Base-by-base conservation (phyloP, 2,113 vertebrate species). In the Ciconia boyciana region DNA sequence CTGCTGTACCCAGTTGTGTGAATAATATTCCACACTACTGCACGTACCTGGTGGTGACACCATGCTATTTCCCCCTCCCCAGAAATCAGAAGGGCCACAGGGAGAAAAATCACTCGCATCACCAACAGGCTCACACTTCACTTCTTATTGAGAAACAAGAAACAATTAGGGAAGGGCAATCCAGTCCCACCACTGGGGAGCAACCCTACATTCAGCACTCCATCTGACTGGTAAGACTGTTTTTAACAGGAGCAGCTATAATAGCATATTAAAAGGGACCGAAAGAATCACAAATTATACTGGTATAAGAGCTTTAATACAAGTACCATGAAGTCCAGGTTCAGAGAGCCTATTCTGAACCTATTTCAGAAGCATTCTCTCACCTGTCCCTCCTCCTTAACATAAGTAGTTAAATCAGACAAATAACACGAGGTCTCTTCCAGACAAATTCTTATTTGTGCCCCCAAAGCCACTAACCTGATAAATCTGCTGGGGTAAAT, bases 301-400 rank as follows among this genome's bases (percentile, higher is more conserved):
- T 17, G 57, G 9, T 31, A 5, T 31, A 61, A 18, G 12, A 32
- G 41, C 36, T 28, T 64, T 39, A 14, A 83, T 15, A 46, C 16
- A 65, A 17, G 22, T 48, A 54, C 24, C 25, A 55, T 0, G 7
- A 58, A 84, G n/a, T 11, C 15, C 39, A 36, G 0, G 0, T 16
- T 69, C 11, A 72, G 34, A 31, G 19, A 75, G 9, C 19, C 31
- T 34, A 11, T 43, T 78, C n/a, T 55, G 39, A 94, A 29, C 7
- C 41, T 34, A 8, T 36, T 83, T 76, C 68, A 74, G 64, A 83
- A 62, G 41, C 7, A 11, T 75, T 65, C 29, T 48, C 48, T 48
- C 19, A 66, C 36, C 36, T 39, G 41, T 32, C 68, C 48, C 39
- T 75, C 39, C 17, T 86, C 62, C 31, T 80, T 61, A 75, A 19